Evolutionary conservation across 2,888 invertebrate genomes (phyloP).

Genomic region (Drosophila kuntzei): DNA sequence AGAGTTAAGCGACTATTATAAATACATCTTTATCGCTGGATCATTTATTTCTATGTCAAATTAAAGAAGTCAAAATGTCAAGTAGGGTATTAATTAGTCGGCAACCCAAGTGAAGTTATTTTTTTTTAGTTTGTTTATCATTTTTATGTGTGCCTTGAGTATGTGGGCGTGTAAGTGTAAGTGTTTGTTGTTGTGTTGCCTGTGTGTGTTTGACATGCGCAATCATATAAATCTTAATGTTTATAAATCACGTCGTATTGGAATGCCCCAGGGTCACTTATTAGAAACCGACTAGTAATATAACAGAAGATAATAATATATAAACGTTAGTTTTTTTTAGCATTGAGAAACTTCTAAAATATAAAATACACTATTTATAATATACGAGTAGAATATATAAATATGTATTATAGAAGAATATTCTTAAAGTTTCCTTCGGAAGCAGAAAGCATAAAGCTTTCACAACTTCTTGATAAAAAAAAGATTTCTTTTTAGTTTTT

Average conservation of each 20-base stretch:
- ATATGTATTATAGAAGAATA: neutral
- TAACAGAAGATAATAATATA: neutral
- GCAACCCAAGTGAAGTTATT: neutral
- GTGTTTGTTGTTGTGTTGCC: conserved; percentile 34
- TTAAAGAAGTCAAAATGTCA: too few species aligned
- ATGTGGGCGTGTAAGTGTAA: conserved; percentile 59
- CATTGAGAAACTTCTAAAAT: neutral
- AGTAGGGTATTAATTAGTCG: neutral
- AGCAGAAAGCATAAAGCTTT: neutral
- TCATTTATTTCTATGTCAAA: neutral
- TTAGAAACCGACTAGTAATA: conserved; percentile 5
- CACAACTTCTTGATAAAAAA: neutral
- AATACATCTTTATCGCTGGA: neutral
- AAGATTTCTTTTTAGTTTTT: neutral
- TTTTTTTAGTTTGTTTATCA: conserved; percentile 53
- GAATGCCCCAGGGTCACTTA: conserved; percentile 56
- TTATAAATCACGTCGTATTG: conserved; percentile 70
- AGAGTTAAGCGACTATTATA: too few species aligned
- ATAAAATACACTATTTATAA: neutral
- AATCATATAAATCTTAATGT: conserved; percentile 78
- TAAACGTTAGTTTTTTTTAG: neutral
- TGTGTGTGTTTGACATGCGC: conserved; percentile 52
- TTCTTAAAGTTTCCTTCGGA: neutral
- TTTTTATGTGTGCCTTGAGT: conserved; percentile 71
- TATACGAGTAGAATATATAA: neutral